These are phyloP conservation scores for Chrysomela aeneicollis DNA, from an alignment of 2,888 invertebrate species.

Conservation along the genomic window DNA sequence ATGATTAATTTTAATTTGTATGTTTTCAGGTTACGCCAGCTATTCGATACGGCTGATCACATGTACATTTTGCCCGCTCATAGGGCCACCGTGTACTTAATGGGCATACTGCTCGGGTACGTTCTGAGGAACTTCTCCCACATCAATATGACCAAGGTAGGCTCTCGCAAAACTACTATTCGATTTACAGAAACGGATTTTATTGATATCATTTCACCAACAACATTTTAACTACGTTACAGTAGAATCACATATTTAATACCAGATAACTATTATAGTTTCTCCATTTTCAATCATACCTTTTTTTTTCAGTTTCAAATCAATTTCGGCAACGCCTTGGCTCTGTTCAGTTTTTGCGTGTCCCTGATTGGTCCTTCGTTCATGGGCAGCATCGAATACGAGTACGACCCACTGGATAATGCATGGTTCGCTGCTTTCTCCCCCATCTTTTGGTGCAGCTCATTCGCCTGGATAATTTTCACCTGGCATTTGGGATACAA, in stretches of 20 bases:
- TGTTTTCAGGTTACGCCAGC: slow-evolving; percentile 66
- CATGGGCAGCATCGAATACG: slow-evolving; percentile 70
- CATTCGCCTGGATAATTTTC: slow-evolving; percentile 74
- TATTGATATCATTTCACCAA: no score
- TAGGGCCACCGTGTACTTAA: slow-evolving; percentile 72
- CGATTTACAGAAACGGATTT: no score
- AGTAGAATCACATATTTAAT: no score
- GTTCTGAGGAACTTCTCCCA: slow-evolving; percentile 63
- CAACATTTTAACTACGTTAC: no score
- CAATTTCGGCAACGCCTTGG: slow-evolving; percentile 66
- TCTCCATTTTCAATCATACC: neutral
- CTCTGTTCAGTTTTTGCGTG: slow-evolving; percentile 63
- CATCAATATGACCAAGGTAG: slow-evolving; percentile 63
- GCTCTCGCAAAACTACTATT: slow-evolving; percentile 28
- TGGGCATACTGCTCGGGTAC: slow-evolving; percentile 72
- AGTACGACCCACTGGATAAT: slow-evolving; percentile 70
- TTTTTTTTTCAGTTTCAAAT: slow-evolving; percentile 60
- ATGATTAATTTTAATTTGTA: no score
- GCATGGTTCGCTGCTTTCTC: slow-evolving; percentile 75
- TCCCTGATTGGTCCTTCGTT: slow-evolving; percentile 70
- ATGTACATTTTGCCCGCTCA: slow-evolving; percentile 74
- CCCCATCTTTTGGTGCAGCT: slow-evolving; percentile 73
- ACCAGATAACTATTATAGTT: no score
- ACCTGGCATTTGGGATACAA: slow-evolving; percentile 69
- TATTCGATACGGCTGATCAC: slow-evolving; percentile 73